These are phyloP conservation scores for Thera britannica DNA, from an alignment of 2,888 invertebrate species.

Conservation along the genomic window DNA sequence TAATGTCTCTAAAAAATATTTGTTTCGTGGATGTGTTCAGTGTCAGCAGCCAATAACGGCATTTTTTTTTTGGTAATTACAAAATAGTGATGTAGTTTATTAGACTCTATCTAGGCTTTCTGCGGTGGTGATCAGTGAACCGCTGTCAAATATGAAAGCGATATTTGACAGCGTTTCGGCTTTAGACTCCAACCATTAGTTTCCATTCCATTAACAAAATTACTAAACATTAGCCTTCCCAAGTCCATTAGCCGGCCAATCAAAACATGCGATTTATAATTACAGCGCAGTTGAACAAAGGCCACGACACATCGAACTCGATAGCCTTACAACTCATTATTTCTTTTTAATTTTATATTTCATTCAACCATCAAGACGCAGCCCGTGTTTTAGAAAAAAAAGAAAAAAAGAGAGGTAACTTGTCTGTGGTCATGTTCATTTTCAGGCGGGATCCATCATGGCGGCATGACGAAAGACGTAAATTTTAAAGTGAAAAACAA, in stretches of 20 bases:
- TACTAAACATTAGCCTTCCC: slow-evolving; percentile 2
- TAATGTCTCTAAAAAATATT: too few species aligned
- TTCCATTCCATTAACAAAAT: slow-evolving; percentile 1
- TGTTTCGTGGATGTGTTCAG: too few species aligned
- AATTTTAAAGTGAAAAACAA: too few species aligned
- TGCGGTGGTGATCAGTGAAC: too few species aligned
- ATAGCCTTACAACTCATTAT: slow-evolving; percentile 75
- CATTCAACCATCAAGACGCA: slow-evolving; percentile 62
- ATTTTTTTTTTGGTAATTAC: too few species aligned
- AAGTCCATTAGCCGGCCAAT: slow-evolving; percentile 35
- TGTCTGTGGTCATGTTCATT: slow-evolving; percentile 60
- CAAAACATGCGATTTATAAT: slow-evolving; percentile 67
- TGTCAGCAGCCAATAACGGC: too few species aligned
- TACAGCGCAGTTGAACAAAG: slow-evolving; percentile 65
- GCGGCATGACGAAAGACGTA: too few species aligned
- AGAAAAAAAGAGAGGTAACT: slow-evolving; percentile 56
- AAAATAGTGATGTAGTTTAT: too few species aligned
- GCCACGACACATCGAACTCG: slow-evolving; percentile 62
- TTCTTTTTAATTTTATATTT: slow-evolving; percentile 77
- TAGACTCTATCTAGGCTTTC: too few species aligned
- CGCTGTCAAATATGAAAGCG: background rate
- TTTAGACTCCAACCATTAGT: background rate
- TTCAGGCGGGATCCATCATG: slow-evolving; percentile 62
- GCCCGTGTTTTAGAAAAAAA: slow-evolving; percentile 18
- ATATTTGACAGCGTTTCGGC: too few species aligned